Base-by-base conservation (phyloP, 2,797 vertebrate species). In the Clangula hyemalis region DNA sequence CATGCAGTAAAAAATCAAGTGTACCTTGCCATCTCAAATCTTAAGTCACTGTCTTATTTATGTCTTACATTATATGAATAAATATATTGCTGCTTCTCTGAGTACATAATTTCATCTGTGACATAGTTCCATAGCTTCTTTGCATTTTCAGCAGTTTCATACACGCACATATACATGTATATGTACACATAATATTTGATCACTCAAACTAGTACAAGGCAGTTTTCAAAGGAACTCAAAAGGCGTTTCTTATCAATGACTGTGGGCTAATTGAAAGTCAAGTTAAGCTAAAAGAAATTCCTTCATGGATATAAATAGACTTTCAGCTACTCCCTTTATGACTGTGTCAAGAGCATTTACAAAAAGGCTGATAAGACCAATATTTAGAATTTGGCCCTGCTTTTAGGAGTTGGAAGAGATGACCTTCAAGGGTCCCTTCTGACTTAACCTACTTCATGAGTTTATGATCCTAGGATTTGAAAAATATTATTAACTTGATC, bases 181-280 rank as follows among this genome's bases (percentile, higher is more conserved):
- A n/a, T 18, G 51, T 27, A 85, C 51, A 53, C 25, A 16, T 27
- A 53, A 62, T 38, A 71, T 1, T 61, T 21, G 64, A 27, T 54
- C 27, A 65, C 28, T 85, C 53, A 85, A 89, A 66, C 10, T 39
- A 74, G 6, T n/a, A 68, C 18, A 80, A 80, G 41, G 6, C 53
- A 34, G 41, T 93, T 83, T 90, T 85, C 85, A 85, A 85, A 85
- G 49, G 24, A 84, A 78, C 11, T 49, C 36, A 85, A 64, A 91
- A 75, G 22, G 4, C 6, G 47, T 82, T 83, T 72, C 57, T 80
- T 88, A 84, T 81, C 66, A 73, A 81, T 74, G 28, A 86, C 58
- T 87, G 30, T 10, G 6, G 85, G 14, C 53, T 81, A 91, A 80
- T 1, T 85, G 79, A 71, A 91, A 93, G 47, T 53, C 70, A 80